Base-by-base conservation (phyloP, 2,113 vertebrate genomes). In the Lasiurus cinereus region DNA sequence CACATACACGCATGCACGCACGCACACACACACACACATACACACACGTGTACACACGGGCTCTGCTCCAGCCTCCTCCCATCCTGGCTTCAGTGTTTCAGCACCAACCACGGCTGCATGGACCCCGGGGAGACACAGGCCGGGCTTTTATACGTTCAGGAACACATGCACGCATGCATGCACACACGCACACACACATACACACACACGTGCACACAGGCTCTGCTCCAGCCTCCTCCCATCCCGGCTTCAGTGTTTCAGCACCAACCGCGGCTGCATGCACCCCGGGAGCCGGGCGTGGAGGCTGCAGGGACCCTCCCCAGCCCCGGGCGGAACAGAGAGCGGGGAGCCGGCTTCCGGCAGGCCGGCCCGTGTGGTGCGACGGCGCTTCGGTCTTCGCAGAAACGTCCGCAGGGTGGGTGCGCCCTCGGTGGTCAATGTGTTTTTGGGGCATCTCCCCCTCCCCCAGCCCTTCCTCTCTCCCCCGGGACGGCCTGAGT, bases 291-390 rank as follows among this genome's bases (percentile, higher is more conserved):
- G 54, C 54, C 12, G 2, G 7, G 8, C 11, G 67, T 5, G 64
- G 69, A 33, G 54, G 29, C 50, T 2, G 0, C 4, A 2, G 64
- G 88, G 70, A 43, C 4, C 27, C 15, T 8, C 29, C 11, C 18
- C 3, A 56, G 13, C 15, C 77, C 80, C 12, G 64, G 14, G 29
- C 7, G 6, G 76, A n/a, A n/a, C 59, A 0, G 8, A 18, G 18
- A 3, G 39, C 12, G 18, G 4, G 50, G 77, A 48, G 83, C 79
- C 21, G 77, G 12, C 36, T 69, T 19, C 59, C n/a, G 6, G 31
- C 2, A 13, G n/a, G 6, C 70, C 27, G 1, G 0, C n/a, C 11
- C 56, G 50, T 15, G 50, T 69, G 24, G 3, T 3, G 2, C 8
- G 0, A 2, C 1, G 8, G 2, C 8, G 87, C 46, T 29, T 5